These are phyloP conservation scores for Eremophila alpestris DNA, from an alignment of 2,797 vertebrate genomes.

Conservation along the genomic window DNA sequence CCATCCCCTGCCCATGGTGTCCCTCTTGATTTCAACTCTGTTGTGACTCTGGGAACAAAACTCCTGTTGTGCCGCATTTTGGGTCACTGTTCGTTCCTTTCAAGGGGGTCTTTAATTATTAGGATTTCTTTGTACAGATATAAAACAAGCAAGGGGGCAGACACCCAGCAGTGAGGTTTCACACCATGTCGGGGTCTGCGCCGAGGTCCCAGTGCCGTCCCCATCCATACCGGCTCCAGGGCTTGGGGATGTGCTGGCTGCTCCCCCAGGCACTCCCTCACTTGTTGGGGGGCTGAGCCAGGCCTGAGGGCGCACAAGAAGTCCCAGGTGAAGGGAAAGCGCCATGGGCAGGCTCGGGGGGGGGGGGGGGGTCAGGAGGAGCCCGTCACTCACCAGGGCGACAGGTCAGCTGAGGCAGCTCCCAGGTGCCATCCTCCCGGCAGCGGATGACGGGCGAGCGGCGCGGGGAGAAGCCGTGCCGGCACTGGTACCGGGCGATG, in stretches of 20 bases:
- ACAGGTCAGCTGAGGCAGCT: slow-evolving; percentile 75
- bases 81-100: not conserved
- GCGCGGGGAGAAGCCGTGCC: slow-evolving; percentile 80
- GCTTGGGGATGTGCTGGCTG: not conserved
- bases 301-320: not conserved
- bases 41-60: not conserved
- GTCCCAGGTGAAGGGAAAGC: not conserved
- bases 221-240: not conserved
- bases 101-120: not conserved
- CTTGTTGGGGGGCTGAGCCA: not conserved
- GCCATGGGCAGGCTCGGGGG: accelerated
- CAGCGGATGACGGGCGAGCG: slow-evolving; percentile 86
- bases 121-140: slow-evolving; percentile 33
- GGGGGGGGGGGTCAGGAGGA: accelerated
- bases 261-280: not conserved
- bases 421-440: slow-evolving; percentile 85
- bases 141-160: not conserved
- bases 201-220: not conserved
- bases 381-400: not conserved
- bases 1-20: accelerated
- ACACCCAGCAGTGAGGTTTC: not conserved
- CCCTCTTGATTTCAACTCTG: not conserved
- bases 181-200: accelerated
- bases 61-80: not conserved
- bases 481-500: slow-evolving; percentile 85